Conservation (phyloP, 1,140 invertebrate genomes). For the Elymnias hypermnestra region DNA sequence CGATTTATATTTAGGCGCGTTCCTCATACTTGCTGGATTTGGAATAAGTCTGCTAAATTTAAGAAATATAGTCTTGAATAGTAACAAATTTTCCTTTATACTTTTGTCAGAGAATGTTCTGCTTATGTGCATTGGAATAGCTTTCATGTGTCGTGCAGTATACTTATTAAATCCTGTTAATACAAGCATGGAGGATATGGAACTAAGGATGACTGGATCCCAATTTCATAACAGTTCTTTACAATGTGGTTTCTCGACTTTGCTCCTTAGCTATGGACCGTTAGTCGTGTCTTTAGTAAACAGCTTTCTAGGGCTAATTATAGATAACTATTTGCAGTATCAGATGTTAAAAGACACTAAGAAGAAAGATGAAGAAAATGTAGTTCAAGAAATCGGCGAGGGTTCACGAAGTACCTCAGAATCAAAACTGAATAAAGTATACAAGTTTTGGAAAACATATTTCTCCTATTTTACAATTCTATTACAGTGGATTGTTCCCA, state of each 20-base stretch:
- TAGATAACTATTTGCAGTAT: constrained; percentile 66
- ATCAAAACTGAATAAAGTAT: constrained; percentile 22
- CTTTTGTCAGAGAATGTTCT: constrained; percentile 62
- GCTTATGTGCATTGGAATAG: constrained; percentile 52
- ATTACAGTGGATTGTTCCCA: constrained; percentile 55
- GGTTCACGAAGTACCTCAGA: constrained; percentile 14
- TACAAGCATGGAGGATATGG: constrained; percentile 31
- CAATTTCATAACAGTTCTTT: constrained; percentile 1
- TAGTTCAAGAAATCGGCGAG: constrained; percentile 36
- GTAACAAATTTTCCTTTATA: constrained; percentile 32
- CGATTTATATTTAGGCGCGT: constrained; percentile 53
- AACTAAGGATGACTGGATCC: constrained; percentile 32
- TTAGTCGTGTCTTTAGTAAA: constrained; percentile 60
- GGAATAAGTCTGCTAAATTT: constrained; percentile 51
- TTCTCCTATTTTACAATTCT: constrained; percentile 39
- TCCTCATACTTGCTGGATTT: constrained; percentile 57
- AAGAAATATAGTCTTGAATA: constrained; percentile 37
- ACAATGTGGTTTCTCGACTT: constrained; percentile 41
- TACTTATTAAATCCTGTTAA: constrained; percentile 36
- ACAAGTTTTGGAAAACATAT: constrained; percentile 41
- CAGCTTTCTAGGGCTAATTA: constrained; percentile 54
- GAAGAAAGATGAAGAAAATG: constrained; percentile 39
- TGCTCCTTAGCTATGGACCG: constrained; percentile 58
- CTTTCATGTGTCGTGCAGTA: constrained; percentile 44
- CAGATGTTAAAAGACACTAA: constrained; percentile 43